phyloP scores from a whole-genome alignment of 2,113 vertebrate genomes.

The Forbesichthys papilliferus region DNA sequence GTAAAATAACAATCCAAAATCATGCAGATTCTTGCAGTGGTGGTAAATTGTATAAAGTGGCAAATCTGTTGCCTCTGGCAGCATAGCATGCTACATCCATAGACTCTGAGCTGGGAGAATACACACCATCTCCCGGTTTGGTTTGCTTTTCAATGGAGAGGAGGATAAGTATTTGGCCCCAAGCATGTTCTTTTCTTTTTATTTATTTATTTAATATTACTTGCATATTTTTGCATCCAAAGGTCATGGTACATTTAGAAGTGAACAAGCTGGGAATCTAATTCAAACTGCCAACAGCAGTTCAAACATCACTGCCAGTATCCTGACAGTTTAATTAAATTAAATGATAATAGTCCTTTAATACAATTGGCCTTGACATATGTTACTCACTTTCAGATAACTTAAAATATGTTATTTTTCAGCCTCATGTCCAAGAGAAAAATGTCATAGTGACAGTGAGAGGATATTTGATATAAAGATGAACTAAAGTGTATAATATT shows the following conservation, averaged over 20 bases:
- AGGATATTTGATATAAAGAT: neutral
- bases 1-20: neutral
- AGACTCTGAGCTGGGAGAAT: conserved; percentile 25
- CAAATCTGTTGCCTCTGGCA: conserved; percentile 18
- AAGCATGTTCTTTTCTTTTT: conserved; percentile 12
- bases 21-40: neutral
- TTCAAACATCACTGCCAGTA: neutral
- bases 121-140: conserved; percentile 20
- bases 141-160: conserved; percentile 19
- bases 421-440: neutral
- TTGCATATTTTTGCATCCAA: neutral
- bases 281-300: neutral
- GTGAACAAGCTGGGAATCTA: neutral
- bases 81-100: conserved; percentile 38
- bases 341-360: conserved; percentile 22
- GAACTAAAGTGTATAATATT: neutral
- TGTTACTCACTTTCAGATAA: conserved; percentile 26
- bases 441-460: conserved; percentile 17
- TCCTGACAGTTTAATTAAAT: conserved; percentile 34
- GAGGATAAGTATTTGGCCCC: conserved; percentile 17
- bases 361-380: conserved; percentile 29
- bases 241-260: neutral
- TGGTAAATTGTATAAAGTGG: conserved; percentile 23
- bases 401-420: conserved; percentile 19
- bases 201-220: no score